A percentile compares a stretch with the other conserved stretches of the same genome.
Conservation (phyloP, 2,888 invertebrate genomes). For the Gryllus longicercus region DNA sequence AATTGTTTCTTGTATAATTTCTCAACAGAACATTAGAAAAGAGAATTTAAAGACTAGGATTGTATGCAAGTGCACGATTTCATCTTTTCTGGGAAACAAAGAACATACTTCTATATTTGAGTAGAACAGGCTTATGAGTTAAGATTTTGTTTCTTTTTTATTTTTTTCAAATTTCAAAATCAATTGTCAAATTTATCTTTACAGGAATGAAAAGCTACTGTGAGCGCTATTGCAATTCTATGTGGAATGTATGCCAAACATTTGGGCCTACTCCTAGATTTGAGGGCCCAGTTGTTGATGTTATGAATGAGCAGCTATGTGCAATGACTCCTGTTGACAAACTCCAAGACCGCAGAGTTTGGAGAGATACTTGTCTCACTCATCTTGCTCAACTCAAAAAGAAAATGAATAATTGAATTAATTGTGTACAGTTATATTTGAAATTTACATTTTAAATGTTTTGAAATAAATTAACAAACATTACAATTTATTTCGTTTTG, state of each 20-base stretch:
- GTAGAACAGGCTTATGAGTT: neutral
- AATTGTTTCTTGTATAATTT: too few species aligned
- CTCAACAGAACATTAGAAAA: too few species aligned
- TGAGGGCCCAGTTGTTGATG: conserved; percentile 62
- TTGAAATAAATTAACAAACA: too few species aligned
- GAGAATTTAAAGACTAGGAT: too few species aligned
- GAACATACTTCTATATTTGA: neutral
- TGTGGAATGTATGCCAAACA: conserved; percentile 63
- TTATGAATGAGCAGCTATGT: conserved; percentile 70
- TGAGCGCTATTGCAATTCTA: conserved; percentile 58
- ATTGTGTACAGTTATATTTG: too few species aligned
- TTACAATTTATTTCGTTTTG: too few species aligned
- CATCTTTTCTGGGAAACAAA: too few species aligned
- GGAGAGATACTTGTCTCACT: conserved; percentile 80
- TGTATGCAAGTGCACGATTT: too few species aligned
- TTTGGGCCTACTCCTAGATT: conserved; percentile 73
- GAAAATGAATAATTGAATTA: conserved; percentile 50
- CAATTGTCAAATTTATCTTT: neutral
- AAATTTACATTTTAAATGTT: too few species aligned
- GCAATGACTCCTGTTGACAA: conserved; percentile 70
- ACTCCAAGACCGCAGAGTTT: conserved; percentile 68
- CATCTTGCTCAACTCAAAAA: conserved; percentile 75
- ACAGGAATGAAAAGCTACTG: conserved; percentile 60
- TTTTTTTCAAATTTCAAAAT: neutral
- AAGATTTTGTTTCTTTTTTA: neutral